Base-by-base conservation (phyloP, 2,113 vertebrate genomes). In the Salvelinus alpinus region DNA sequence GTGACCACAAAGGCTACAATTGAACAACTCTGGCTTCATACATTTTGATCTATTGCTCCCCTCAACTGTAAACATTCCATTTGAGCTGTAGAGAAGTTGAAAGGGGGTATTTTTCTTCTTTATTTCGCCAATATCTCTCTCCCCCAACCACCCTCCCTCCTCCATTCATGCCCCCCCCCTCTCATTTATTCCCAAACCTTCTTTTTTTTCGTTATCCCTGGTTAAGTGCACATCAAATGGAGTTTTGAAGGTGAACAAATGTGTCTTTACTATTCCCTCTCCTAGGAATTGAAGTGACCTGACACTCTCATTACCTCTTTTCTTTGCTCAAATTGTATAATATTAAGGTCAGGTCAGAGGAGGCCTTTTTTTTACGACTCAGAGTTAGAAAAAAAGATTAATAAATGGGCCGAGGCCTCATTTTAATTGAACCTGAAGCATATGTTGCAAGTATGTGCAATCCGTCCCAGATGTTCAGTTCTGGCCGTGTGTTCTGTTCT, bases 391-490 rank as follows among this genome's bases (percentile, higher is more conserved):
- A 74, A 59, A 94, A 93, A 96, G 93, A 96, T 95, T 95, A 96
- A 96, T 96, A 97, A 96, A 96, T 94, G 94, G 96, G 96, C 95
- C 95, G 96, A 95, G 95, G 92, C 92, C 94, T 97, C 94, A 93
- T 95, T 96, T 97, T 96, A 96, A 96, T 96, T 97, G 96, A 97
- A 97, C 94, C 94, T 94, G 95, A 98, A 97, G 95, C 95, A 95
- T 94, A 93, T 95, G 94, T 95, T 95, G 94, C 95, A 95, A 95
- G 95, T 94, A 95, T 94, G 93, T 93, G 93, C 95, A 97, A 97
- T 98, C 93, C 80, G 77, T 94, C 94, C 96, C 96, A 98, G 96
- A 97, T 96, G 95, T 96, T 94, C 92, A 90, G 87, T 88, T 83
- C 83, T 70, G 88, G 91, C 91, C 89, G 86, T 88, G 91, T 94